phyloP scores from a whole-genome alignment of 2,888 invertebrate species.

The Ganaspis brasiliensis region DNA sequence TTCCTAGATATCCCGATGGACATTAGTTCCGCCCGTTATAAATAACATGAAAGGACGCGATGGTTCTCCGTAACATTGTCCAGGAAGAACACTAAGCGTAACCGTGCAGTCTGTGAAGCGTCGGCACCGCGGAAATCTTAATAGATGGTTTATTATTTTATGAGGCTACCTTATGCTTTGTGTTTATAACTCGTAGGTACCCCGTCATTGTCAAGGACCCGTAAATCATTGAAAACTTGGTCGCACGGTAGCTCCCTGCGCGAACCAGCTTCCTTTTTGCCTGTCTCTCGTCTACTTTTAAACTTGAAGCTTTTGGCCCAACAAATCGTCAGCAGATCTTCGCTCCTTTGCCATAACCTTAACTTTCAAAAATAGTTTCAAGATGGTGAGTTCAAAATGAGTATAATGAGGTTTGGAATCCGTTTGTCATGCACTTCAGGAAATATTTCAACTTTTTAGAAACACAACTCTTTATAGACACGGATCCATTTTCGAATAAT shows the following conservation, averaged over 20 bases:
- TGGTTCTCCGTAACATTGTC: constrained; percentile 46
- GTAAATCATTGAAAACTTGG: constrained; percentile 70
- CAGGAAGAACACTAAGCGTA: constrained; percentile 57
- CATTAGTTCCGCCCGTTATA: constrained; percentile 66
- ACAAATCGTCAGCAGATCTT: not conserved
- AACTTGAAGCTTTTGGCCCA: not conserved
- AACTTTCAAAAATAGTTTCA: not conserved
- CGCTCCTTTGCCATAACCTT: not conserved
- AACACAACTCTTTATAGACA: no score
- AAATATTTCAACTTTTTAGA: no score
- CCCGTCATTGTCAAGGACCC: constrained; percentile 54
- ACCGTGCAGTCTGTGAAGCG: constrained; percentile 24
- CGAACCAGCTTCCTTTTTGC: constrained; percentile 39
- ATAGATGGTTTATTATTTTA: constrained; percentile 78
- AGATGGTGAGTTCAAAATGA: not conserved
- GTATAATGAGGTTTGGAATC: no score
- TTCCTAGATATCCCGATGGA: constrained; percentile 38
- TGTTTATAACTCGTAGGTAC: constrained; percentile 61
- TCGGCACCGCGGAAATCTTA: constrained; percentile 61
- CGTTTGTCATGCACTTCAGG: no score
- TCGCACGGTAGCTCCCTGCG: constrained; percentile 66
- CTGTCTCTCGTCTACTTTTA: not conserved
- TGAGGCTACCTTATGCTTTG: constrained; percentile 72
- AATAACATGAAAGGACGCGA: constrained; percentile 67
- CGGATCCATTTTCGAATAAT: no score